Conservation (phyloP, 2,113 vertebrate genomes). For the Mungos mungo region DNA sequence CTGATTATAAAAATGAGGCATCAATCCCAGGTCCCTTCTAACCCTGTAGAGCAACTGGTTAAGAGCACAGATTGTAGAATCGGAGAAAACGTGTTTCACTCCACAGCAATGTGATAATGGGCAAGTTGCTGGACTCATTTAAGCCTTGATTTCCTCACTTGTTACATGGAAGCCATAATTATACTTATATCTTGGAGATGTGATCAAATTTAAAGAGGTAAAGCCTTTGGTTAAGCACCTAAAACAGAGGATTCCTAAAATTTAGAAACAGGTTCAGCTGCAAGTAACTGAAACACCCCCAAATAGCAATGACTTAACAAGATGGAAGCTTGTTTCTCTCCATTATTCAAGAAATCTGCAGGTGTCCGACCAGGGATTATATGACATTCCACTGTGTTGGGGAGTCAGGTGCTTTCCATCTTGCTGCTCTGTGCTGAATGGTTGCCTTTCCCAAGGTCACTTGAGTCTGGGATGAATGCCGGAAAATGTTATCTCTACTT, state of each 20-base stretch:
- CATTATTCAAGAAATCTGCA: neutral
- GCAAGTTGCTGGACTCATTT: neutral
- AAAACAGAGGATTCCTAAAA: neutral
- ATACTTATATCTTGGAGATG: neutral
- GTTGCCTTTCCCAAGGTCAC: neutral
- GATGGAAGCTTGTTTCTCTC: neutral
- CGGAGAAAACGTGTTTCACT: neutral
- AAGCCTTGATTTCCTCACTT: neutral
- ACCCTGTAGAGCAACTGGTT: neutral
- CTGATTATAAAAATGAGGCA: neutral
- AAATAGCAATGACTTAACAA: neutral
- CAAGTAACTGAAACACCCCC: neutral
- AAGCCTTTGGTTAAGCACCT: neutral
- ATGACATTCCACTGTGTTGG: neutral
- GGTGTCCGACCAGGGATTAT: neutral
- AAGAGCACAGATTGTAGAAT: neutral
- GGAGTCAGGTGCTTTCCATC: neutral
- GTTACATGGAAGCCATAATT: neutral
- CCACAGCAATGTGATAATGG: neutral
- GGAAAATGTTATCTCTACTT: neutral
- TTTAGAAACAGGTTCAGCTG: neutral
- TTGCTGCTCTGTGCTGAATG: neutral
- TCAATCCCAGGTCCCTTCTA: neutral
- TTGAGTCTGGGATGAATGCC: neutral
- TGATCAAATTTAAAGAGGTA: neutral